Base-by-base conservation (phyloP, 1,140 invertebrate genomes). In the Lasaia peninsularis region DNA sequence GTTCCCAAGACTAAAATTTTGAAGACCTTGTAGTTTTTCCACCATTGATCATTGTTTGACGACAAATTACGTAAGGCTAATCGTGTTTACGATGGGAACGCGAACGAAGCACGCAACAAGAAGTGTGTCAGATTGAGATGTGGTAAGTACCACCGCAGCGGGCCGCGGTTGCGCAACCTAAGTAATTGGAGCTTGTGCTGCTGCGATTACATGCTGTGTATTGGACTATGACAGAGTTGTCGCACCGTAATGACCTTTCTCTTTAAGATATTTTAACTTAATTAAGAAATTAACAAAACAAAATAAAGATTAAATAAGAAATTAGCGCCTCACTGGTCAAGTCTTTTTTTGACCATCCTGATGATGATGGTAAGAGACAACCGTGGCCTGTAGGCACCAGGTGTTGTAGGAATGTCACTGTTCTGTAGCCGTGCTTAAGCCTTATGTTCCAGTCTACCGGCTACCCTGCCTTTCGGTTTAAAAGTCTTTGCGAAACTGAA, bases 141-240 rank as follows among this genome's bases (percentile, higher is more conserved):
- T 63, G 58, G 62, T 62, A 64, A 62, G 56, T 56, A 57, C 59
- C 53, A 16, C 16, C 40, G 64, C 63, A 51, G 57, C 57, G 66
- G 62, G 16, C 59, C 58, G 61, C 63, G 58, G 50, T 72, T 69
- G 60, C 65, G 67, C 60, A 69, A 71, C 55, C 52, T 20, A 14
- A 48, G 66, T 68, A 71, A 74, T 74, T 75, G 69, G 64, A 73
- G 60, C 65, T 63, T 56, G 60, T 56, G 58, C 65, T 49, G 31
- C 34, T 52, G 31, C 16, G 21, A 9, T 33, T 52, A 31, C 51
- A 2, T 52, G 51, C 32, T 18, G 14, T 24, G 21, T 12, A 37
- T n/a, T 40, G 24, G 52, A 28, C 34, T 28, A 12, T 28, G 21
- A 54, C 34, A 40, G 34, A 54, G 40, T 54, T 54, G 34, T 37